phyloP scores from a whole-genome alignment of 2,113 vertebrate species.

The Sinosuthora webbiana region DNA sequence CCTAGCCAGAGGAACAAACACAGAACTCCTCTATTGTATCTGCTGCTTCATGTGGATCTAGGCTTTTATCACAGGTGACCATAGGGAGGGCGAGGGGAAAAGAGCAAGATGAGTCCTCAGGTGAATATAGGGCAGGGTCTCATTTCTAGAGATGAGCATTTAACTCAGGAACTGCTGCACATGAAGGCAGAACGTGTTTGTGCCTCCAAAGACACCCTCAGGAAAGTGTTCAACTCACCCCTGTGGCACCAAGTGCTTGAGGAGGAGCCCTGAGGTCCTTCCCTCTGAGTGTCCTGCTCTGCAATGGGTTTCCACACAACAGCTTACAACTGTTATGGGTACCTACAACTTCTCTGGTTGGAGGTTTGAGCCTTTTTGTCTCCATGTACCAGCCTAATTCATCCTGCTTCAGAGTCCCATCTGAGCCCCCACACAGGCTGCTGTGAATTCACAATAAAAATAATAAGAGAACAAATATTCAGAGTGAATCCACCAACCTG shows the following conservation, averaged over 20 bases:
- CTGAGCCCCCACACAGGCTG: neutral
- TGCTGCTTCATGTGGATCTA: neutral
- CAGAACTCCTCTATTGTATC: neutral
- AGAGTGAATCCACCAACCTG: neutral
- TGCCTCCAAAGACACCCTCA: neutral
- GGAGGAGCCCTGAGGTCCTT: neutral
- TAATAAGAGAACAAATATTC: neutral
- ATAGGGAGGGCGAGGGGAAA: rapidly evolving
- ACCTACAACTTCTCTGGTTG: neutral
- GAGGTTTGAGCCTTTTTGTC: neutral
- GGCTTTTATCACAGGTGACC: neutral
- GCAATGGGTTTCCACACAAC: neutral
- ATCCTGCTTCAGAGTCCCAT: neutral
- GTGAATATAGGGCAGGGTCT: neutral
- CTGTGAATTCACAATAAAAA: neutral
- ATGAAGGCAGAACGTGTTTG: neutral
- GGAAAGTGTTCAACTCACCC: neutral
- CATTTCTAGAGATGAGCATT: rapidly evolving
- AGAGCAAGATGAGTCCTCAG: neutral
- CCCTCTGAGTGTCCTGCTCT: neutral
- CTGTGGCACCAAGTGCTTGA: neutral
- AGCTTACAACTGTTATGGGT: neutral
- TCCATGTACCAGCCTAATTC: neutral
- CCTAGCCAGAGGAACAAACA: neutral
- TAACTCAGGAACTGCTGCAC: neutral